phyloP scores from a whole-genome alignment of 2,888 invertebrate species.

The Troglohyphantes excavatus region DNA sequence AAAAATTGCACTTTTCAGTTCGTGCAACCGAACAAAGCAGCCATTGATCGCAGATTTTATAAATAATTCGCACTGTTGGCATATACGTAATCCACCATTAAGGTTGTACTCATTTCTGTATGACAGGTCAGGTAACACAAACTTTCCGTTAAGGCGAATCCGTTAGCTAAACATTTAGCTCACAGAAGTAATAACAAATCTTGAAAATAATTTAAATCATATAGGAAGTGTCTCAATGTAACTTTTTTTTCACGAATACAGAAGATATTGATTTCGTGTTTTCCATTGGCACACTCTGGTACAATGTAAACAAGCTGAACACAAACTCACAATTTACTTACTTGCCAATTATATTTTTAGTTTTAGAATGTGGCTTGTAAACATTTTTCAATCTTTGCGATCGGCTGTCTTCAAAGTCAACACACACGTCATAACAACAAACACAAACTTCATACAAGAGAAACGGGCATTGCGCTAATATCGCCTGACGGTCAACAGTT shows the following conservation, averaged over 20 bases:
- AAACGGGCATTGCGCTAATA: slow-evolving; percentile 11
- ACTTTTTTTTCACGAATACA: neutral
- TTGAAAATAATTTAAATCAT: neutral
- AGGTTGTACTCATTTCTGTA: neutral
- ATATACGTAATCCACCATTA: neutral
- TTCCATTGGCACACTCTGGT: neutral
- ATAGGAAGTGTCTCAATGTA: neutral
- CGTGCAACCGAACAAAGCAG: no score
- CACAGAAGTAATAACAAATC: neutral
- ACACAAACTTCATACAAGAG: slow-evolving; percentile 10
- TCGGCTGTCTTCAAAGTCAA: neutral
- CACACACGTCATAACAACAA: slow-evolving; percentile 14
- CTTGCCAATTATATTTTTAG: slow-evolving; percentile 32
- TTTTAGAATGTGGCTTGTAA: slow-evolving; percentile 15
- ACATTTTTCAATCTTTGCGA: slow-evolving; percentile 6
- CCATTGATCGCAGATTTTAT: no score
- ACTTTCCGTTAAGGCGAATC: neutral
- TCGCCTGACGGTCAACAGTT: slow-evolving; percentile 72
- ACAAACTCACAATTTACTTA: slow-evolving; percentile 18
- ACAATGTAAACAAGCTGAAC: slow-evolving; percentile 57
- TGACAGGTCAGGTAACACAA: slow-evolving; percentile 1
- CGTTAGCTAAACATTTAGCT: neutral
- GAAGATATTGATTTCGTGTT: neutral
- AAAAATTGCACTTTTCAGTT: no score
- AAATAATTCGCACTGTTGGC: no score